Base-by-base conservation (phyloP, 2,113 vertebrate genomes). In the Mugil cephalus region DNA sequence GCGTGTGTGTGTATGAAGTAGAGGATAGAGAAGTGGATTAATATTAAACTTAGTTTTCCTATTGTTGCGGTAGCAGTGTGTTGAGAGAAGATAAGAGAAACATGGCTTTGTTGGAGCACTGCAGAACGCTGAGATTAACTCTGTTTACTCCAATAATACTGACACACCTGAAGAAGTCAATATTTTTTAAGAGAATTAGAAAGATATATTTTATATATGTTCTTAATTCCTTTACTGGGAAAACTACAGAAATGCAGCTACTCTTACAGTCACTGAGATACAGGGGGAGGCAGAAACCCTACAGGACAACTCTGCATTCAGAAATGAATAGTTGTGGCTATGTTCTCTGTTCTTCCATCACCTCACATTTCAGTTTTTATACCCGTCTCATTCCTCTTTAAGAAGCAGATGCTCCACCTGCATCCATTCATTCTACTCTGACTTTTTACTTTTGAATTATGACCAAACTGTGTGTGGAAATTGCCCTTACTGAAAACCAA, bases 21-120 rank as follows among this genome's bases (percentile, higher is more conserved):
- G 11, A 56, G 54, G 54, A 69, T 68, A 24, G 58, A 75, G 52
- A 75, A 71, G 17, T 69, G 74, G 82, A 89, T 86, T 88, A 80
- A 66, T 74, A 76, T 43, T 55, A 65, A 3, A 74, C 39, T 76
- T 63, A 58, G 53, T 69, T 50, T 60, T 51, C 8, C 50, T 67
- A 59, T 69, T 69, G 60, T 53, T 72, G 62, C 47, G 18, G 70
- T 52, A 24, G 79, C 63, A 52, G 74, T 64, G 62, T 87, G 85
- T 64, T 65, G 52, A 53, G 54, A 64, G 10, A 48, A 69, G 79
- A 90, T 85, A 86, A 88, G 78, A 58, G 63, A 18, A 17, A 19
- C 55, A 50, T 35, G 45, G 24, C 55, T 66, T 34, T 18, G 30
- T 46, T 39, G 24, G 36, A 17, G 46, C 2, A 8, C 35, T 13